Base-by-base conservation (phyloP, 1,140 invertebrate genomes). In the Adelges cooleyi region DNA sequence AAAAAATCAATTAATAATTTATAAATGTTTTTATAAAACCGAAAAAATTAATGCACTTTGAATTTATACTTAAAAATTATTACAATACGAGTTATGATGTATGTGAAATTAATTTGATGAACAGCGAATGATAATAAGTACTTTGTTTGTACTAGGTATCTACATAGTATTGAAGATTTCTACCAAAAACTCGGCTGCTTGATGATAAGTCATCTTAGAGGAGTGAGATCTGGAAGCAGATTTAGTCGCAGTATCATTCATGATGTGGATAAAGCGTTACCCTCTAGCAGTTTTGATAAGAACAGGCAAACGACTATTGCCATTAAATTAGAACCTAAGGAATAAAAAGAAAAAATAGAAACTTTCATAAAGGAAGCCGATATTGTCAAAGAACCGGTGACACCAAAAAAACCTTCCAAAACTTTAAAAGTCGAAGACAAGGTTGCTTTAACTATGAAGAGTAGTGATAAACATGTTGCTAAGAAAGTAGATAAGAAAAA, bases 81-180 rank as follows among this genome's bases (percentile, higher is more conserved):
- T n/a, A n/a, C n/a, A n/a, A n/a, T n/a, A n/a, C n/a, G n/a, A n/a
- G n/a, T n/a, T n/a, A n/a, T n/a, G n/a, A n/a, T n/a, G n/a, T n/a
- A n/a, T n/a, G n/a, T n/a, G n/a, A n/a, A n/a, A n/a, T n/a, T n/a
- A n/a, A n/a, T n/a, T n/a, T n/a, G n/a, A n/a, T n/a, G n/a, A n/a
- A n/a, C n/a, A n/a, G n/a, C n/a, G n/a, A n/a, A n/a, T n/a, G n/a
- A n/a, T n/a, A n/a, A n/a, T n/a, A n/a, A n/a, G n/a, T n/a, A n/a
- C n/a, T 17, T 53, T 27, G 15, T 68, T 69, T 49, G 67, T 69
- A 73, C 22, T 66, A 83, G 81, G 72, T 90, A 92, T 76, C 77
- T 98, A 17, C 87, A 92, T 74, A 90, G 90, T 67, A 97, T 95
- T 79, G 94, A 96, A 74, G 90, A 95, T 69, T 95, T 97, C 74